These are phyloP conservation scores for Loripinus fragilis DNA, from an alignment of 2,888 invertebrate genomes.

Conservation along the genomic window DNA sequence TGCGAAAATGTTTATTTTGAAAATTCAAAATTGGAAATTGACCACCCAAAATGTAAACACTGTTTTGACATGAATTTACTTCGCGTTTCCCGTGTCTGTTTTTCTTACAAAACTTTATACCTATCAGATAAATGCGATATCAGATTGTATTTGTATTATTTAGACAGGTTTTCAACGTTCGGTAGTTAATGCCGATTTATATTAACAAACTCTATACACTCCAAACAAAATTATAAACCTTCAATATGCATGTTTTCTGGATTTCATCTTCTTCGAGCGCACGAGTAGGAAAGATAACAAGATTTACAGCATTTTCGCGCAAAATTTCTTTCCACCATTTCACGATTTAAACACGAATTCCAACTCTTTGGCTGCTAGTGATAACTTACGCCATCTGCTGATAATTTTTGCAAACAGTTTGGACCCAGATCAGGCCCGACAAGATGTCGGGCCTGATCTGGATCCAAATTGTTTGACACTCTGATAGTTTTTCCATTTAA, in stretches of 20 bases:
- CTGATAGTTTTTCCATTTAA: too few species aligned
- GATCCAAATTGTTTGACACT: too few species aligned
- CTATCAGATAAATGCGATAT: slow-evolving; percentile 54
- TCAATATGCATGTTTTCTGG: not conserved
- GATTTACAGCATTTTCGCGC: not conserved
- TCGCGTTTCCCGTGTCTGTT: slow-evolving; percentile 58
- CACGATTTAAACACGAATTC: not conserved
- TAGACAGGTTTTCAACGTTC: slow-evolving; percentile 61
- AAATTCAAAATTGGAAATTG: slow-evolving; percentile 75
- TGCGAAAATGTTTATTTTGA: slow-evolving; percentile 73
- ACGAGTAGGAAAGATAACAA: not conserved
- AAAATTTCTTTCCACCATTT: not conserved
- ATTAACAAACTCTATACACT: slow-evolving; percentile 54
- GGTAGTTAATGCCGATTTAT: slow-evolving; percentile 50
- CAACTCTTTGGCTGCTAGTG: too few species aligned
- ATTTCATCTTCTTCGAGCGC: not conserved
- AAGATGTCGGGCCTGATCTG: too few species aligned
- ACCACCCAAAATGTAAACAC: slow-evolving; percentile 78
- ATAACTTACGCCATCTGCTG: too few species aligned
- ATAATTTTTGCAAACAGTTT: too few species aligned
- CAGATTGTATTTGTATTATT: slow-evolving; percentile 55
- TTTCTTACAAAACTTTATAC: slow-evolving; percentile 36
- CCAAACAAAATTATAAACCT: slow-evolving; percentile 32
- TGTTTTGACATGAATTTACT: slow-evolving; percentile 61
- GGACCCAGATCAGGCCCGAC: too few species aligned